phyloP scores from a whole-genome alignment of 2,113 vertebrate genomes.

The Recurvirostra avosetta region DNA sequence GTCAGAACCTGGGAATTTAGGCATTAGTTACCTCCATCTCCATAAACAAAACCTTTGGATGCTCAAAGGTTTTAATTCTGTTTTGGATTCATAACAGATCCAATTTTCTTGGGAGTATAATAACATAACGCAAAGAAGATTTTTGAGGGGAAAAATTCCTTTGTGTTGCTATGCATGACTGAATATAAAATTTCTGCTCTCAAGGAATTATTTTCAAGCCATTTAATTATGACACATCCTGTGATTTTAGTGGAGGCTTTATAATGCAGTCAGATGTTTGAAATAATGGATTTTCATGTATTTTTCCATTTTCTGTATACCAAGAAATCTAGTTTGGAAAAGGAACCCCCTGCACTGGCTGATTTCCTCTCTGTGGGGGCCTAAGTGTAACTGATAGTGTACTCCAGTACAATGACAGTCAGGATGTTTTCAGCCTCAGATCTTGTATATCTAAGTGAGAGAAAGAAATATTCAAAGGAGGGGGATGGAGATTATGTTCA shows the following conservation, averaged over 20 bases:
- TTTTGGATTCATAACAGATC: not conserved
- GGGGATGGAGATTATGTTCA: not conserved
- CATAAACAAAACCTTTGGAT: not conserved
- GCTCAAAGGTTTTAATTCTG: not conserved
- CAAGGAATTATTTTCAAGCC: conserved; percentile 11
- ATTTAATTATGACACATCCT: conserved; percentile 4
- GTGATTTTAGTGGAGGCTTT: not conserved
- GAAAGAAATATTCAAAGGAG: not conserved
- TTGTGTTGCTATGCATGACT: not conserved
- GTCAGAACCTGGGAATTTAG: not conserved
- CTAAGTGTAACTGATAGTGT: not conserved
- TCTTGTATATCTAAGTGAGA: not conserved
- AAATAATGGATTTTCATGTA: conserved; percentile 1
- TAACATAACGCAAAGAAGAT: not conserved
- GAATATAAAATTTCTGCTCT: not conserved
- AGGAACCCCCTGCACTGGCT: not conserved
- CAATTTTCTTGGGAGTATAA: not conserved
- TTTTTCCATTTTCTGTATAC: conserved; percentile 15
- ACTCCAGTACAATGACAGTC: not conserved
- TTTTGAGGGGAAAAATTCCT: not conserved
- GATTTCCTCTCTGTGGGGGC: not conserved
- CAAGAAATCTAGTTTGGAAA: conserved; percentile 21
- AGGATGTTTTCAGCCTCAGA: not conserved
- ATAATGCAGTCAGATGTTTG: conserved; percentile 4
- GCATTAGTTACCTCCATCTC: not conserved